phyloP scores from a whole-genome alignment of 2,888 invertebrate species.

The Electrophaes corylata region DNA sequence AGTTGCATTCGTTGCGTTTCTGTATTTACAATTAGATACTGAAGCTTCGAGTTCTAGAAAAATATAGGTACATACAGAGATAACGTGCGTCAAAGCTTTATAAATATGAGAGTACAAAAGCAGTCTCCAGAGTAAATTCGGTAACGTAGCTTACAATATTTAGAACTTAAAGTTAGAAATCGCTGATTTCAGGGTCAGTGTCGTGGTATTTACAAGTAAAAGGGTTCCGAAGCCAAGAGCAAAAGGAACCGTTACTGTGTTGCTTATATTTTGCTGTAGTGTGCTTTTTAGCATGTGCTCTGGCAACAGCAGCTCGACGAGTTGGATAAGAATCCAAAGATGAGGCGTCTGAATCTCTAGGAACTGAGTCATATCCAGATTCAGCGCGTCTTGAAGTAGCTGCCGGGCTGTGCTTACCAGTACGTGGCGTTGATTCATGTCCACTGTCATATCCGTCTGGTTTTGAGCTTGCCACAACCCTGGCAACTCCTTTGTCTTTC shows the following conservation, averaged over 20 bases:
- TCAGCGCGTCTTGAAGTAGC: constrained; percentile 92
- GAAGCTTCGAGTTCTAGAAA: constrained; percentile 74
- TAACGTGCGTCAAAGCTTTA: constrained; percentile 78
- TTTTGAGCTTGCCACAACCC: constrained; percentile 86
- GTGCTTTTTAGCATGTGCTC: constrained; percentile 81
- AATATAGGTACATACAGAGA: constrained; percentile 69
- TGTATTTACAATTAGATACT: constrained; percentile 67
- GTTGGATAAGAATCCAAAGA: constrained; percentile 90
- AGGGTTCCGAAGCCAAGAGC: constrained; percentile 90
- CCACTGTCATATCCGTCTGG: constrained; percentile 93
- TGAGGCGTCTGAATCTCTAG: constrained; percentile 94
- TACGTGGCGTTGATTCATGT: constrained; percentile 92
- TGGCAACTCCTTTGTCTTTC: constrained; percentile 87
- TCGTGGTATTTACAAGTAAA: constrained; percentile 91
- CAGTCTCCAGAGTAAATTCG: constrained; percentile 86
- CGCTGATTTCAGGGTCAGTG: constrained; percentile 87
- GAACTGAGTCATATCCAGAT: constrained; percentile 96
- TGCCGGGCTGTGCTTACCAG: constrained; percentile 91
- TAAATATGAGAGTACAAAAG: constrained; percentile 83
- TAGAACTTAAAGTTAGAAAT: constrained; percentile 74
- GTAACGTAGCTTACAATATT: constrained; percentile 82
- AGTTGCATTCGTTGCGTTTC: constrained; percentile 60
- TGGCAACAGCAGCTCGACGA: constrained; percentile 74
- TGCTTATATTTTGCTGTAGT: constrained; percentile 87
- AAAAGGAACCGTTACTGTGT: constrained; percentile 88